Evolutionary conservation across 2,888 invertebrate species (phyloP).

Genomic region (Tortrix viridana): DNA sequence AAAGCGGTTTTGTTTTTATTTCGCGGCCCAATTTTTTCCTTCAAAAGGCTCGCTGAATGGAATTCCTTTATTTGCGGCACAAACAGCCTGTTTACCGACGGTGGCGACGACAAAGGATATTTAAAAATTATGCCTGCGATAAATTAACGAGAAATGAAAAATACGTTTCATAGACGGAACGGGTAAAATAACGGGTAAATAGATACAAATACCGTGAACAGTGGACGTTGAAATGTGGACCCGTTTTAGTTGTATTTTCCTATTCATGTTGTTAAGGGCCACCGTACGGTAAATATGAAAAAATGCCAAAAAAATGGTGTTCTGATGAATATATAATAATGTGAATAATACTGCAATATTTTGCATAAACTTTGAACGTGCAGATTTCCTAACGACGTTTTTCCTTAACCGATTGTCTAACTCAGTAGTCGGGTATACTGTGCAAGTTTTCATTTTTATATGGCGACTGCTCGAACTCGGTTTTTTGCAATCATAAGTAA

Average conservation of each 20-base stretch:
- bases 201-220: conserved; percentile 14
- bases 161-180: conserved; percentile 34
- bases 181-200: conserved; percentile 24
- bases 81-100: conserved; percentile 79
- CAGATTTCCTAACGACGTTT: too few species aligned
- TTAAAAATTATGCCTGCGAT: conserved; percentile 77
- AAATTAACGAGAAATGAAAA: conserved; percentile 62
- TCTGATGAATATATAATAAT: too few species aligned
- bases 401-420: too few species aligned
- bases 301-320: too few species aligned
- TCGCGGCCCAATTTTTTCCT: conserved; percentile 65
- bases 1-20: conserved; percentile 76
- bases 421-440: too few species aligned
- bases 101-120: conserved; percentile 73
- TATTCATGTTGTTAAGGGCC: too few species aligned
- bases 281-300: too few species aligned
- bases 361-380: too few species aligned
- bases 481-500: too few species aligned
- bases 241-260: not conserved
- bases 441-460: too few species aligned
- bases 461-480: too few species aligned
- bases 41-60: conserved; percentile 69
- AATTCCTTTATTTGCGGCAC: conserved; percentile 78
- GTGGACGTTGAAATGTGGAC: not conserved
- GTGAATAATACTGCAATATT: too few species aligned